Evolutionary conservation across 1,140 invertebrate species (phyloP).

Genomic region (Pogonus chalceus): DNA sequence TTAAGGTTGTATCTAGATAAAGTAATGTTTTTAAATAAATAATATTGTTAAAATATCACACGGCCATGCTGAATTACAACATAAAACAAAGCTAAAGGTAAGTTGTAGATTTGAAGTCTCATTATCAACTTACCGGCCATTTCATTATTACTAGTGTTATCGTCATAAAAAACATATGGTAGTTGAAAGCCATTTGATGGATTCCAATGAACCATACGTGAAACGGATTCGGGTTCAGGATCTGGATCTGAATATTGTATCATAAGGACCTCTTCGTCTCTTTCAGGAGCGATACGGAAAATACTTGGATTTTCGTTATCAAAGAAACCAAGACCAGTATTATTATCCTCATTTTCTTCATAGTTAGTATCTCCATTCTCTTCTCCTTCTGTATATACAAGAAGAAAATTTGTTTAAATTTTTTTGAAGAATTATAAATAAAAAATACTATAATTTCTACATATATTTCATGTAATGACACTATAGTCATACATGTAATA

Average conservation of each 20-base stretch:
- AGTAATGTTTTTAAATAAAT: background rate
- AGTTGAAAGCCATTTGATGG: conserved; percentile 41
- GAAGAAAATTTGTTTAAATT: no score
- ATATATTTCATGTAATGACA: no score
- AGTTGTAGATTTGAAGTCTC: no score
- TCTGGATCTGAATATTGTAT: conserved; percentile 45
- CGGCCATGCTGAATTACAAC: no score
- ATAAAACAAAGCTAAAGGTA: no score
- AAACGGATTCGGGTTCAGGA: conserved; percentile 35
- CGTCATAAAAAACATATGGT: conserved; percentile 48
- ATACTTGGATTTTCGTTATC: conserved; percentile 25
- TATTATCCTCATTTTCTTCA: conserved; percentile 37
- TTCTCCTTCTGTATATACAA: conserved; percentile 25
- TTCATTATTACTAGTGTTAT: conserved; percentile 41
- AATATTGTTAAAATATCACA: no score
- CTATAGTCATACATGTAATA: no score
- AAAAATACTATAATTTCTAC: no score
- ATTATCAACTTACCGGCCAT: conserved; percentile 26
- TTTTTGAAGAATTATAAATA: no score
- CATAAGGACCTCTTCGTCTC: conserved; percentile 51
- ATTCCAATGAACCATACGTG: conserved; percentile 43
- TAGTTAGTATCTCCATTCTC: conserved; percentile 39
- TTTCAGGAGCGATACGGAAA: conserved; percentile 28
- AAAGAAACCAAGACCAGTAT: conserved; percentile 9
- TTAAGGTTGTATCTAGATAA: no score